These are phyloP conservation scores for Ricordea florida DNA, from an alignment of 92 coral and sea anemone genomes.

Conservation along the genomic window DNA sequence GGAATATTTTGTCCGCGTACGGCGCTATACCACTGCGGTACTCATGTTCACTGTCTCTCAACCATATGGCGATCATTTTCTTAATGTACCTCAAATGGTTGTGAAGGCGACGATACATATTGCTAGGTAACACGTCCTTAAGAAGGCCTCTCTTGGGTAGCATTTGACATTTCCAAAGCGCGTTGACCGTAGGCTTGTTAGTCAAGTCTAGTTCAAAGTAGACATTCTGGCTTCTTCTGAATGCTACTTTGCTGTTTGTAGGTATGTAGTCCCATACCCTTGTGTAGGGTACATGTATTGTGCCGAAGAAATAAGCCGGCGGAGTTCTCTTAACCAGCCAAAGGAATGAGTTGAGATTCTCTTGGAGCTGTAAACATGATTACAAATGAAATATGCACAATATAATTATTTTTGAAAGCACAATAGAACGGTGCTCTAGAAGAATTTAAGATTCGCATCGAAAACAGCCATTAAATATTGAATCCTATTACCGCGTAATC, in stretches of 20 bases:
- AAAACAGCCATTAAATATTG: slow-evolving; percentile 23
- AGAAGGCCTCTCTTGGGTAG: slow-evolving; percentile 76
- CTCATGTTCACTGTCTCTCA: slow-evolving; percentile 48
- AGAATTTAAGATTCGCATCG: slow-evolving; percentile 53
- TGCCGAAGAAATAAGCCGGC: slow-evolving; percentile 95
- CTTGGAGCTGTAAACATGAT: slow-evolving; percentile 74
- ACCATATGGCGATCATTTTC: slow-evolving; percentile 83
- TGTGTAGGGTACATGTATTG: slow-evolving; percentile 97
- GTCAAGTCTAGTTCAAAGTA: slow-evolving; percentile 95
- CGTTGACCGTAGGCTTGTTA: slow-evolving; percentile 64
- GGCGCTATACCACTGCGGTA: slow-evolving; percentile 53
- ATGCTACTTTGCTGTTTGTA: slow-evolving; percentile 89
- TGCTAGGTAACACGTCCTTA: slow-evolving; percentile 71
- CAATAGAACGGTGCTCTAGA: slow-evolving; percentile 39
- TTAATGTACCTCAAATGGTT: slow-evolving; percentile 82
- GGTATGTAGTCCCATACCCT: slow-evolving; percentile 99
- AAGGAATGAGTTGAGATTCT: slow-evolving; percentile 85
- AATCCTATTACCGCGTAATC: slow-evolving; percentile 55
- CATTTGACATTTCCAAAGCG: slow-evolving; percentile 90
- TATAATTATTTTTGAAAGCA: slow-evolving; percentile 55
- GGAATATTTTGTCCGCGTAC: slow-evolving; percentile 70
- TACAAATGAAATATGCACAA: slow-evolving; percentile 57
- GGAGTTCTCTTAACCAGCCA: slow-evolving; percentile 89
- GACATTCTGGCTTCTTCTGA: slow-evolving; percentile 78
- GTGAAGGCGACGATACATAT: slow-evolving; percentile 71